These are phyloP conservation scores for Anguilla marmorata DNA, from an alignment of 2,797 vertebrate genomes.

Conservation along the genomic window DNA sequence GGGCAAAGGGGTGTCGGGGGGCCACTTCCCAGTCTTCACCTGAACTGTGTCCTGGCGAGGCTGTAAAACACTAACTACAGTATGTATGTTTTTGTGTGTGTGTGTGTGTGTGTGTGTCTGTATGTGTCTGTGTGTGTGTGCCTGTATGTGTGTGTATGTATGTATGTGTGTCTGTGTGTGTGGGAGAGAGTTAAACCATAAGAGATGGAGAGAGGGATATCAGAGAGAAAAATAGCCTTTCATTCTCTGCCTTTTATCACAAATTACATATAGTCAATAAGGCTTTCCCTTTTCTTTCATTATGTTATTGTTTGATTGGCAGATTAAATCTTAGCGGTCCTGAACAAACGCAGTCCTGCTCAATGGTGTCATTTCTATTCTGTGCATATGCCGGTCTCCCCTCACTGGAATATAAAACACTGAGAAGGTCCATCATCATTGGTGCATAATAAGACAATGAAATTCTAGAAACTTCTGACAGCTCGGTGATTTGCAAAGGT, in stretches of 20 bases:
- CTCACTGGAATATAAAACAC: not conserved
- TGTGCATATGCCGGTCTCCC: not conserved
- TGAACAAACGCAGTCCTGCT: not conserved
- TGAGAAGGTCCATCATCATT: not conserved
- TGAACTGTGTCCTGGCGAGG: not conserved
- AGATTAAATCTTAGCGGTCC: conserved; percentile 10
- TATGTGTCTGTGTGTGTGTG: no score
- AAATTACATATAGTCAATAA: not conserved
- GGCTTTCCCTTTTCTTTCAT: not conserved
- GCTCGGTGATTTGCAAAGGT: not conserved
- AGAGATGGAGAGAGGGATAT: not conserved
- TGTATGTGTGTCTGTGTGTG: not conserved
- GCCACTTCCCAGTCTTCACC: not conserved
- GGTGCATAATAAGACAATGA: not conserved
- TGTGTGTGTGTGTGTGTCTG: no score
- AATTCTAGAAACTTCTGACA: not conserved
- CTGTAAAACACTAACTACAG: not conserved
- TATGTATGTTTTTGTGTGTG: no score
- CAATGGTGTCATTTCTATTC: conserved; percentile 10
- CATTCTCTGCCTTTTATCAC: not conserved
- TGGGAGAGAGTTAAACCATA: not conserved
- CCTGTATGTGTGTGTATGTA: no score
- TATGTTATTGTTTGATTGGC: not conserved
- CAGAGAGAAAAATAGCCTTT: not conserved
- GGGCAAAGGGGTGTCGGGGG: not conserved